phyloP scores from a whole-genome alignment of 1,140 invertebrate species.

The Patella vulgata region DNA sequence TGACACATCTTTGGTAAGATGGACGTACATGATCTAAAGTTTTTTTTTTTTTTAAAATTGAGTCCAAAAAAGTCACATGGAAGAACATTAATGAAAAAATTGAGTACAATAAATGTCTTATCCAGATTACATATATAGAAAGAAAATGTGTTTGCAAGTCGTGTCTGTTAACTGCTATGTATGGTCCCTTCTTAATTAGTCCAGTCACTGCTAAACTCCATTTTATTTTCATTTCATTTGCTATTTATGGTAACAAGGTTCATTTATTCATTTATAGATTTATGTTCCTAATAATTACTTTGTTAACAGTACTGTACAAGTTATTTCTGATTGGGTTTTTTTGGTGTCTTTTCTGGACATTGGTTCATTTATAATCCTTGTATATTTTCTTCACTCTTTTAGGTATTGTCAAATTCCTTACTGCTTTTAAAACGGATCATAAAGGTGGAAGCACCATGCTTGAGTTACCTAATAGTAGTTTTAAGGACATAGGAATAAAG shows the following conservation, averaged over 20 bases:
- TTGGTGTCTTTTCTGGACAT: conserved; percentile 31
- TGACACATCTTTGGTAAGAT: no score
- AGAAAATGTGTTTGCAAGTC: no score
- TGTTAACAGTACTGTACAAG: background rate
- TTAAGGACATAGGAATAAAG: background rate
- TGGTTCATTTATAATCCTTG: background rate
- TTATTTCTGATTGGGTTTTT: background rate
- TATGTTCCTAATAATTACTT: background rate
- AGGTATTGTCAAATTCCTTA: conserved; percentile 17
- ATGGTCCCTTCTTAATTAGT: no score
- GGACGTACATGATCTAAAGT: background rate
- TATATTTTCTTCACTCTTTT: background rate
- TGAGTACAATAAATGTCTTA: background rate
- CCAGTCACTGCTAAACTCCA: no score
- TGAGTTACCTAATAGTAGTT: background rate
- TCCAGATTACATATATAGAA: no score
- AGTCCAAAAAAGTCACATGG: background rate
- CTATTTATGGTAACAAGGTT: no score
- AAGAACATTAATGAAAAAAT: background rate
- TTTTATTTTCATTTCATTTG: no score
- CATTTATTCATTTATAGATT: no score
- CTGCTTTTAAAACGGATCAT: conserved; percentile 7
- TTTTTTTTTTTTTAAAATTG: background rate
- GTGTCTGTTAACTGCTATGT: no score
- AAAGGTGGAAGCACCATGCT: conserved; percentile 11